phyloP scores from a whole-genome alignment of 2,888 invertebrate species.

The Noctua fimbriata region DNA sequence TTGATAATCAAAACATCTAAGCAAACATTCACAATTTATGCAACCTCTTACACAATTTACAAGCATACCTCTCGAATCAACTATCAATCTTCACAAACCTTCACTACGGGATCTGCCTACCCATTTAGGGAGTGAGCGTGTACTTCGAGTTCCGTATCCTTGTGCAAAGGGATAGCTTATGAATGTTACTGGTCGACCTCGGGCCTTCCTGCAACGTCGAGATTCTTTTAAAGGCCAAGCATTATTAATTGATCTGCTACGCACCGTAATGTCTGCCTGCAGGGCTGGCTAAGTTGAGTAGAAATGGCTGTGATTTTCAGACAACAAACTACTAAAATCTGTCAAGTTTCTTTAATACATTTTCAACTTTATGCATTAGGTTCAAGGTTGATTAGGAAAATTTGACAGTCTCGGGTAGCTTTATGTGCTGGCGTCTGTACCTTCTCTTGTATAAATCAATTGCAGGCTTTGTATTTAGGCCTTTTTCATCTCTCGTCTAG shows the following conservation, averaged over 20 bases:
- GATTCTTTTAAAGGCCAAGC: constrained; percentile 78
- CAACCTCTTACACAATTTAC: neutral
- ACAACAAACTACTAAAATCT: no score
- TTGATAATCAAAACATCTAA: neutral
- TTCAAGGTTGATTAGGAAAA: no score
- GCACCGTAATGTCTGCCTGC: constrained; percentile 16
- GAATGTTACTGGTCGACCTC: constrained; percentile 76
- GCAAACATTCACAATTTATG: neutral
- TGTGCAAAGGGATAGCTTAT: constrained; percentile 55
- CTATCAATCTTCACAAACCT: constrained; percentile 9
- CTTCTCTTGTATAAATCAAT: neutral
- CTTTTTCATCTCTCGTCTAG: neutral
- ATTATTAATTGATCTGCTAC: constrained; percentile 57
- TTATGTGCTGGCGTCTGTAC: no score
- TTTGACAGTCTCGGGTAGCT: no score
- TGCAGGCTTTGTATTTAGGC: neutral
- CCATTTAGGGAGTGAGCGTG: constrained; percentile 46
- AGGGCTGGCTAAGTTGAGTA: constrained; percentile 34
- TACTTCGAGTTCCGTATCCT: constrained; percentile 54
- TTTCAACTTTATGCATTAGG: no score
- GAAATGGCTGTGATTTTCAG: neutral
- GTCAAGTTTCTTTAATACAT: no score
- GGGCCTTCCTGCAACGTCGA: constrained; percentile 72
- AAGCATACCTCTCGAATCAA: constrained; percentile 4
- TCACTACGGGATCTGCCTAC: constrained; percentile 26